phyloP scores from a whole-genome alignment of 2,797 vertebrate genomes.

The Poecilia gillii region DNA sequence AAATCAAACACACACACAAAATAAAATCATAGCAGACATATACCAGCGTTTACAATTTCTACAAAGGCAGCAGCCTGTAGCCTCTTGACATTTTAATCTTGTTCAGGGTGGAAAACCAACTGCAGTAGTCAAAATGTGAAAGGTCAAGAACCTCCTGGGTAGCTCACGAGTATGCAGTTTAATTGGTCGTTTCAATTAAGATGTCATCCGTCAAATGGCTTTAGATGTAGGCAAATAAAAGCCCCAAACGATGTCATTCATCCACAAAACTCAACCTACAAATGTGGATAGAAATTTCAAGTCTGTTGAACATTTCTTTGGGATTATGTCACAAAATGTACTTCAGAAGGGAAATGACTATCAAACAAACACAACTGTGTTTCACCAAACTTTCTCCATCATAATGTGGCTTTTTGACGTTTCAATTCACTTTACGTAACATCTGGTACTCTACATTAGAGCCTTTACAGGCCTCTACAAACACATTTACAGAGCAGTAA shows the following conservation, averaged over 20 bases:
- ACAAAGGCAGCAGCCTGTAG: background rate
- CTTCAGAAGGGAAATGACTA: slow-evolving; percentile 10
- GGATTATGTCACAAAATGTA: slow-evolving; percentile 6
- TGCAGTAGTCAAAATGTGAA: background rate
- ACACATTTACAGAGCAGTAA: background rate
- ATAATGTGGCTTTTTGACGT: background rate
- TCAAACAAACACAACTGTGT: background rate
- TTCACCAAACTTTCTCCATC: background rate
- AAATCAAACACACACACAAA: slow-evolving; percentile 10
- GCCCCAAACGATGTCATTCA: background rate
- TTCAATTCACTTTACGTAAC: background rate
- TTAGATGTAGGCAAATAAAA: background rate
- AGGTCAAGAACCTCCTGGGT: too few relatives aligned
- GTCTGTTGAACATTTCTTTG: background rate
- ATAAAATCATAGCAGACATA: background rate
- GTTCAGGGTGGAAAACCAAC: background rate
- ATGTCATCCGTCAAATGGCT: background rate
- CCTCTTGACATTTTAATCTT: background rate
- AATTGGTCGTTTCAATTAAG: background rate
- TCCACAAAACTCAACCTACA: background rate
- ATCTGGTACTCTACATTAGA: background rate
- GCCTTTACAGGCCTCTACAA: background rate
- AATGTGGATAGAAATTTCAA: background rate
- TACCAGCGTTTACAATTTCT: background rate
- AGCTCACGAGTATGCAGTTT: background rate